Evolutionary conservation across 2,797 vertebrate genomes (phyloP).

Genomic region (Erethizon dorsatum): DNA sequence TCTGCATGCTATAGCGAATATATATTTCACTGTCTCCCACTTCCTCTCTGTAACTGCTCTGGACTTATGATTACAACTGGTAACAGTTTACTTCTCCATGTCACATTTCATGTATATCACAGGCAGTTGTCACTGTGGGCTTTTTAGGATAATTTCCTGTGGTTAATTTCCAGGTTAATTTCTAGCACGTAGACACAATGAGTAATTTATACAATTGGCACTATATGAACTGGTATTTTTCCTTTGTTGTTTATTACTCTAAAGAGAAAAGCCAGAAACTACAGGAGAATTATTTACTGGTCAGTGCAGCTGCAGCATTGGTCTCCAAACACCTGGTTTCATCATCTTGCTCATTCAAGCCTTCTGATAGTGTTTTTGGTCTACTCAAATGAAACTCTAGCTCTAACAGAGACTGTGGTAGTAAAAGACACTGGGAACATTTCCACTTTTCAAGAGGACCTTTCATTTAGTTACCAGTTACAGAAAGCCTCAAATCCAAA

Average conservation of each 20-base stretch:
- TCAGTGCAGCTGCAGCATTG: constrained; percentile 41
- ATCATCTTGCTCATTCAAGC: constrained; percentile 35
- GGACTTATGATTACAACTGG: not conserved
- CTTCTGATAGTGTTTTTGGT: constrained; percentile 21
- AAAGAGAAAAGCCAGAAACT: constrained; percentile 61
- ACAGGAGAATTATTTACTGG: constrained; percentile 21
- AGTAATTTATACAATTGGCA: not conserved
- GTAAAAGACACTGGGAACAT: not conserved
- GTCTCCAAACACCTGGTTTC: constrained; percentile 33
- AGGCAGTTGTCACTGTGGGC: not conserved
- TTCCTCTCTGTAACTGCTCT: constrained; percentile 51
- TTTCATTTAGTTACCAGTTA: constrained; percentile 20
- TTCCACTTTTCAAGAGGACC: not conserved
- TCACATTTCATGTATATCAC: not conserved
- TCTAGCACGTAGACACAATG: not conserved
- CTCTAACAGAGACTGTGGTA: not conserved
- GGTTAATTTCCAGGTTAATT: not conserved
- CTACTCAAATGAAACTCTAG: not conserved
- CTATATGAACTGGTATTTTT: not conserved
- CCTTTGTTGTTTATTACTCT: constrained; percentile 60
- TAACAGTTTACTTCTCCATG: not conserved
- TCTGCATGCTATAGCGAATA: not conserved
- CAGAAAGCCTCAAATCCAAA: not conserved
- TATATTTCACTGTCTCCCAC: constrained; percentile 30
- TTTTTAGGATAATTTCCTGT: constrained; percentile 24